Evolutionary conservation across 2,797 vertebrate genomes (phyloP).

Genomic region (Gymnocypris eckloni): DNA sequence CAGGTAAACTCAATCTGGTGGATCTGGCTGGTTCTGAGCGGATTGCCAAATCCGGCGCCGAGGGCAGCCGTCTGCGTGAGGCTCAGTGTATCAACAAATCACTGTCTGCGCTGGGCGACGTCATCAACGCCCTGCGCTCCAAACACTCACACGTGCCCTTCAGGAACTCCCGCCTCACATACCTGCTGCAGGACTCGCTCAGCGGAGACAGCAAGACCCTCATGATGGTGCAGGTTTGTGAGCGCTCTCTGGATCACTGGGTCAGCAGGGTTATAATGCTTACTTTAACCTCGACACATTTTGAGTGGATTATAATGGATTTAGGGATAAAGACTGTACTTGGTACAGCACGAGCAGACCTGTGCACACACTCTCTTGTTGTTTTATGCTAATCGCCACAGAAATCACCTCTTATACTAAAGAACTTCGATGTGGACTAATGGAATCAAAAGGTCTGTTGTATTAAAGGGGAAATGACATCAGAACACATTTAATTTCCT

Average conservation of each 20-base stretch:
- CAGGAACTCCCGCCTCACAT: conserved; percentile 97
- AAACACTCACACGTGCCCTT: conserved; percentile 92
- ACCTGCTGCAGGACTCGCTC: conserved; percentile 96
- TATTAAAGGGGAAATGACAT: background rate
- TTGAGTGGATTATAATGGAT: background rate
- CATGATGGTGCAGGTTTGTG: conserved; percentile 94
- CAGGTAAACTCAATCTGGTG: conserved; percentile 95
- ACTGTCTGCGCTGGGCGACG: conserved; percentile 90
- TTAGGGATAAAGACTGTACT: background rate
- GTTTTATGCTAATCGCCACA: background rate
- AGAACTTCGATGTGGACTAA: background rate
- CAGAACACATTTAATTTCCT: background rate
- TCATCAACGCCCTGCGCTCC: conserved; percentile 91
- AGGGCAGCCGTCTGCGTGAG: conserved; percentile 90
- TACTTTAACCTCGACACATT: conserved; percentile 4
- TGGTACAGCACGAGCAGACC: background rate
- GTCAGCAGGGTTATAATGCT: background rate
- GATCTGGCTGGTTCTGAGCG: conserved; percentile 95
- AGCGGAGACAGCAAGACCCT: conserved; percentile 96
- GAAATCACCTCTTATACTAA: background rate
- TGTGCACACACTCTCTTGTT: background rate
- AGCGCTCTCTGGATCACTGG: background rate
- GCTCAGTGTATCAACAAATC: conserved; percentile 98
- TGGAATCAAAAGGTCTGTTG: background rate
- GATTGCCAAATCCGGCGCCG: conserved; percentile 90